phyloP scores from a whole-genome alignment of 2,113 vertebrate genomes.

The Clarias magur region DNA sequence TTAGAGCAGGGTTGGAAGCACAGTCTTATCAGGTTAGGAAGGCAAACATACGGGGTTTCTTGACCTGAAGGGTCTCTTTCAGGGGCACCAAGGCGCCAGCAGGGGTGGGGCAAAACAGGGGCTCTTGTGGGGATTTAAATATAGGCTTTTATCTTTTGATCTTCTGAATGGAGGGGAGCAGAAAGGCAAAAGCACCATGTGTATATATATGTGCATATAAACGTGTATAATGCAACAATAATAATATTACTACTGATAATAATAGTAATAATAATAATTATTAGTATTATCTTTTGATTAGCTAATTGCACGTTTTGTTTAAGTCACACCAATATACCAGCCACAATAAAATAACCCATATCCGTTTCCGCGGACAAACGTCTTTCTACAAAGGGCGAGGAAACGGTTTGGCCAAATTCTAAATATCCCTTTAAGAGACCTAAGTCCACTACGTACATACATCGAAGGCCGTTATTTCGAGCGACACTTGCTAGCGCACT shows the following conservation, averaged over 20 bases:
- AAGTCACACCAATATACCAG: not conserved
- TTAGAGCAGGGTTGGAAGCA: not conserved
- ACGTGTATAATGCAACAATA: not conserved
- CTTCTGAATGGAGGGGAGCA: not conserved
- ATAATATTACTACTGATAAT: not conserved
- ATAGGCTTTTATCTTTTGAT: not conserved
- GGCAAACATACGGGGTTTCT: conserved; percentile 56
- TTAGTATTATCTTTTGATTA: not conserved
- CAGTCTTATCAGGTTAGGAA: conserved; percentile 17
- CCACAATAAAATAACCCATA: not conserved
- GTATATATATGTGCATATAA: not conserved
- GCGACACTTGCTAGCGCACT: no score
- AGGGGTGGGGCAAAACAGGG: conserved; percentile 52
- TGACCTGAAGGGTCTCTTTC: conserved; percentile 48
- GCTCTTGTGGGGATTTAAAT: conserved; percentile 38
- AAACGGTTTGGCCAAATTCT: not conserved
- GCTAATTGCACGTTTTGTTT: not conserved
- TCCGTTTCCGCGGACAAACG: conserved; percentile 5
- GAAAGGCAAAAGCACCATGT: not conserved
- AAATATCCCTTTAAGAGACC: not conserved
- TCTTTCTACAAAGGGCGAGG: not conserved
- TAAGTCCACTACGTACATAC: not conserved
- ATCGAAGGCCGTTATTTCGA: not conserved
- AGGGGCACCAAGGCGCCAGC: conserved; percentile 50
- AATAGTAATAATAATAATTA: not conserved